Evolutionary conservation across 2,113 vertebrate genomes (phyloP).

Genomic region (Tenrec ecaudatus): DNA sequence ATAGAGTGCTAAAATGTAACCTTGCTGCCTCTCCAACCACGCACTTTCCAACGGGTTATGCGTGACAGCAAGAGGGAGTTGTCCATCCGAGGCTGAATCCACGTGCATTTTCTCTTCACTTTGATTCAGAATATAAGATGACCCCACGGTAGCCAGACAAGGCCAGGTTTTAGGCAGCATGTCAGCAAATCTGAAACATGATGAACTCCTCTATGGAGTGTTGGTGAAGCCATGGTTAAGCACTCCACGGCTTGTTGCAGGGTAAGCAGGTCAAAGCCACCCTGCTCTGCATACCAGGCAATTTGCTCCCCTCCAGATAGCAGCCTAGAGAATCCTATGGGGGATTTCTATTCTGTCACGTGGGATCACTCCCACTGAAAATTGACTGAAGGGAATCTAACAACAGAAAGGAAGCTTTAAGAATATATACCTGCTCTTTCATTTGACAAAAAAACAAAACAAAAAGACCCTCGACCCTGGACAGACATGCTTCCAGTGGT

Average conservation of each 20-base stretch:
- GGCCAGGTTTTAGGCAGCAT: constrained; percentile 52
- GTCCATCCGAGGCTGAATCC: no score
- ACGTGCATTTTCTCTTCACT: no score
- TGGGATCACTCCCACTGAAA: neutral
- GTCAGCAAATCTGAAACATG: constrained; percentile 59
- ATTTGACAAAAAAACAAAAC: constrained; percentile 20
- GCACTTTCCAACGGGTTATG: no score
- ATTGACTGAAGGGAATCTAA: neutral
- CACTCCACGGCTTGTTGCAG: neutral
- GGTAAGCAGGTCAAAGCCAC: neutral
- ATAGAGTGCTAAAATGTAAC: no score
- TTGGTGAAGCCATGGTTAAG: neutral
- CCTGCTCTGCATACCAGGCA: neutral
- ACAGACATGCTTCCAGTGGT: constrained; percentile 54
- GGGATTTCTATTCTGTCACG: neutral
- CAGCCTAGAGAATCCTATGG: neutral
- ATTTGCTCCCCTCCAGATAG: neutral
- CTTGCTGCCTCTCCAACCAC: no score
- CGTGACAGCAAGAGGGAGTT: no score
- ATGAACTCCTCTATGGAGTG: constrained; percentile 10
- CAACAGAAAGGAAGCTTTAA: constrained; percentile 47
- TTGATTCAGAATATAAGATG: constrained; percentile 47
- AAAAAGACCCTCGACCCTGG: constrained; percentile 14
- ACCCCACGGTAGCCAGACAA: constrained; percentile 59
- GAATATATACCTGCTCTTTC: constrained; percentile 47